Base-by-base conservation (phyloP, 2,113 vertebrate species). In the Melanotaenia duboulayi region DNA sequence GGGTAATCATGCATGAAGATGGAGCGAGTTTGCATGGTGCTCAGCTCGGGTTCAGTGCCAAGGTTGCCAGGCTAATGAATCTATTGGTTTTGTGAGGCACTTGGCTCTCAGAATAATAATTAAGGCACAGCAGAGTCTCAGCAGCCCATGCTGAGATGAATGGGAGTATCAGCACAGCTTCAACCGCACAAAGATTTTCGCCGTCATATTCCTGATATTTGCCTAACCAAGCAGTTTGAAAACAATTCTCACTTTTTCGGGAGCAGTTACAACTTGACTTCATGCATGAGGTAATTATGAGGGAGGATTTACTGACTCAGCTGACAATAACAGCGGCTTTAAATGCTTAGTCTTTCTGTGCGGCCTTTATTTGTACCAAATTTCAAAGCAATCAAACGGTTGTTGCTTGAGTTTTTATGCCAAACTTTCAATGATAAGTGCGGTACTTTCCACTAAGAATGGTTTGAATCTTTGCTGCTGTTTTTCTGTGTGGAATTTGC, bases 11-110 rank as follows among this genome's bases (percentile, higher is more conserved):
- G 83, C 23, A 4, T 82, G 44, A 74, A 80, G 58, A 74, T 46
- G 48, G 65, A 67, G 70, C 58, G 44, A 24, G 57, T 17, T 32
- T 40, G 50, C 62, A 62, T 68, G 74, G 66, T 10, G 62, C 64
- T 76, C 57, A 35, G 84, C 69, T 51, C 22, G 11, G 57, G 42
- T 84, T 87, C 73, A 63, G 50, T 24, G 65, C 81, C 74, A 59
- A 70, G 62, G 68, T 42, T 71, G 65, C 64, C 20, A 37, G 56
- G 52, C 76, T 86, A 89, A 89, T 88, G 78, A 81, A 87, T 83
- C 54, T 71, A 57, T 65, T 77, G 66, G 74, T 78, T 88, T 83
- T 80, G 71, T 25, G 59, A 83, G 82, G 71, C 19, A 39, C 68
- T 65, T 78, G 74, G 74, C 61, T 77, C 66, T 65, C 58, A 32